These are phyloP conservation scores for Temnothorax nylanderi DNA, from an alignment of 1,140 invertebrate species.

Conservation along the genomic window DNA sequence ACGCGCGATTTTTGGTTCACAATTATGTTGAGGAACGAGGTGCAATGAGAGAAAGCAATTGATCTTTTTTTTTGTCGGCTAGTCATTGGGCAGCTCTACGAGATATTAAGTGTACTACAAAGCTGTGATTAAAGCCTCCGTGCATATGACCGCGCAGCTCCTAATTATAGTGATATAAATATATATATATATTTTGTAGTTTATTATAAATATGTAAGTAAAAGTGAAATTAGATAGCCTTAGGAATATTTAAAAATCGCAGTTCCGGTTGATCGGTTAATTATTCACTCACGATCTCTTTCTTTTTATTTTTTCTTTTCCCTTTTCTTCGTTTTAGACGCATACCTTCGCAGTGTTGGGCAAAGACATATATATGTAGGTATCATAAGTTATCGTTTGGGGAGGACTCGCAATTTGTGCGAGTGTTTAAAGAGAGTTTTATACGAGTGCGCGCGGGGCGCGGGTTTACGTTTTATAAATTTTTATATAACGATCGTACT, in stretches of 20 bases:
- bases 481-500: conserved; percentile 28
- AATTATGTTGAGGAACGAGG: conserved; percentile 14
- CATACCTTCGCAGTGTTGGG: conserved; percentile 65
- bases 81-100: conserved; percentile 84
- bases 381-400: conserved; percentile 17
- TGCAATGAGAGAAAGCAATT: conserved; percentile 77
- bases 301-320: conserved; percentile 15
- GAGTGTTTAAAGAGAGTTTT: conserved; percentile 47
- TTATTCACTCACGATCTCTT: conserved; percentile 65
- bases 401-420: neutral
- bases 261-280: conserved; percentile 67
- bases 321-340: conserved; percentile 11
- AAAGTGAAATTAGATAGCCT: conserved; percentile 60
- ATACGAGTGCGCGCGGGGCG: conserved; percentile 5
- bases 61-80: conserved; percentile 83
- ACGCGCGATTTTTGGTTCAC: conserved; percentile 28
- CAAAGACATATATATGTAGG: conserved; percentile 39
- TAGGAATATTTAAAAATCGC: conserved; percentile 61
- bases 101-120: conserved; percentile 81
- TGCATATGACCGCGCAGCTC: conserved; percentile 82
- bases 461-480: conserved; percentile 39
- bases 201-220: conserved; percentile 72
- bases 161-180: conserved; percentile 79
- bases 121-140: conserved; percentile 85
- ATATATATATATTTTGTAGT: conserved; percentile 69